Percentiles rank a stretch among this genome's conserved stretches.
These are phyloP conservation scores for Emberiza fucata DNA, from an alignment of 2,113 vertebrate genomes.

Conservation along the genomic window DNA sequence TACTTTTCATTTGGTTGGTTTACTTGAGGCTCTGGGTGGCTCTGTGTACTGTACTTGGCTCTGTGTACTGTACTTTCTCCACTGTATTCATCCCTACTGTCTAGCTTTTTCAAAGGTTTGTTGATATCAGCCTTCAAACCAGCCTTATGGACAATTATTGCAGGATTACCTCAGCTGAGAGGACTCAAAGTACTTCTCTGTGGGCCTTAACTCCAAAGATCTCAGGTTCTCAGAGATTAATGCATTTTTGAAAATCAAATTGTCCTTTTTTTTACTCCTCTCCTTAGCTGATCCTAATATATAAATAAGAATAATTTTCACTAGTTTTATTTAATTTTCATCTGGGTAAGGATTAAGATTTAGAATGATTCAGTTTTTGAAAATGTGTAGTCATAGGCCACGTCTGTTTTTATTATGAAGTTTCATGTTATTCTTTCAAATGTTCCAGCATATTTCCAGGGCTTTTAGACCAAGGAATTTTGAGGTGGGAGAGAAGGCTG, in stretches of 20 bases:
- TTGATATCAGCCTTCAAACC: not conserved
- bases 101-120: constrained; percentile 12
- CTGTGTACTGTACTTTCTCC: not conserved
- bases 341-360: not conserved
- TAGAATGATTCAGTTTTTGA: not conserved
- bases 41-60: not conserved
- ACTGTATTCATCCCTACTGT: not conserved
- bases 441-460: not conserved
- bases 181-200: not conserved
- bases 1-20: not conserved
- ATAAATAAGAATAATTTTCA: not conserved
- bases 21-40: not conserved
- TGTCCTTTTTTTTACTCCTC: not conserved
- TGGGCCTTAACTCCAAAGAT: not conserved
- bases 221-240: not conserved
- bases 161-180: not conserved
- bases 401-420: not conserved
- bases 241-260: not conserved
- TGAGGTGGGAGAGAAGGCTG: not conserved
- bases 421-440: not conserved
- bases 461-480: not conserved
- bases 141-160: not conserved
- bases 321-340: not conserved
- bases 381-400: not conserved
- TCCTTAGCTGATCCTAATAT: not conserved